Conservation (phyloP, 1,140 invertebrate species). For the Belonocnema kinseyi region DNA sequence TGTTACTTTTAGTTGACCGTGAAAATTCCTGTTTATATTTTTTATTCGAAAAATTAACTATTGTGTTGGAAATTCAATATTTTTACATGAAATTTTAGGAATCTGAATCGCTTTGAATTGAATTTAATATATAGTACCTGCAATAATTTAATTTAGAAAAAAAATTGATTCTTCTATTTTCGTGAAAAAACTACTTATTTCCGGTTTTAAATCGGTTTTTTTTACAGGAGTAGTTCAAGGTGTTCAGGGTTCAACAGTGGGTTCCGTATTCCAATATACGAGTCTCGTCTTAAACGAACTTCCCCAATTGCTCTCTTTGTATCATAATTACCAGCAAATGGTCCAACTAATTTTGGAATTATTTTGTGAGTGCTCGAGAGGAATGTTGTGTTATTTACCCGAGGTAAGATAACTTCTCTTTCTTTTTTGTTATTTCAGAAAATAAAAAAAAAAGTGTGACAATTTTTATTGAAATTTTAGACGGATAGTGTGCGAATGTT, state of each 20-base stretch:
- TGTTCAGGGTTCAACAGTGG: conserved; percentile 77
- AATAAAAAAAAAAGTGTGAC: not conserved
- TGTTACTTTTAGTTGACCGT: no score
- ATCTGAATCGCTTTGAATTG: no score
- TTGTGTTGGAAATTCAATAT: no score
- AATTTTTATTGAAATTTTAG: conserved; percentile 58
- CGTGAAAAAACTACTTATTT: no score
- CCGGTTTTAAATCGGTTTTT: not conserved
- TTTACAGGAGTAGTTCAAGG: conserved; percentile 78
- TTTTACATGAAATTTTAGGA: no score
- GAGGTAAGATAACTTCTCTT: conserved; percentile 64
- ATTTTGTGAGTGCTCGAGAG: conserved; percentile 82
- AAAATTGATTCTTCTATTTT: no score
- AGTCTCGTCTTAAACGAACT: conserved; percentile 81
- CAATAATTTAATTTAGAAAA: no score
- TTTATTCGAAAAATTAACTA: no score
- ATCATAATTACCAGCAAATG: conserved; percentile 89
- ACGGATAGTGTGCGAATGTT: conserved; percentile 79
- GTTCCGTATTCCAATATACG: conserved; percentile 81
- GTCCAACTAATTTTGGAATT: conserved; percentile 87
- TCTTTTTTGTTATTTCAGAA: not conserved
- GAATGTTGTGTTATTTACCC: conserved; percentile 82
- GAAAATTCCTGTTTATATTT: no score
- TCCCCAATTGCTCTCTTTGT: conserved; percentile 82
- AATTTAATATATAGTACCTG: no score